These are phyloP conservation scores for Amaurobius ferox DNA, from an alignment of 2,888 invertebrate species.

Conservation along the genomic window DNA sequence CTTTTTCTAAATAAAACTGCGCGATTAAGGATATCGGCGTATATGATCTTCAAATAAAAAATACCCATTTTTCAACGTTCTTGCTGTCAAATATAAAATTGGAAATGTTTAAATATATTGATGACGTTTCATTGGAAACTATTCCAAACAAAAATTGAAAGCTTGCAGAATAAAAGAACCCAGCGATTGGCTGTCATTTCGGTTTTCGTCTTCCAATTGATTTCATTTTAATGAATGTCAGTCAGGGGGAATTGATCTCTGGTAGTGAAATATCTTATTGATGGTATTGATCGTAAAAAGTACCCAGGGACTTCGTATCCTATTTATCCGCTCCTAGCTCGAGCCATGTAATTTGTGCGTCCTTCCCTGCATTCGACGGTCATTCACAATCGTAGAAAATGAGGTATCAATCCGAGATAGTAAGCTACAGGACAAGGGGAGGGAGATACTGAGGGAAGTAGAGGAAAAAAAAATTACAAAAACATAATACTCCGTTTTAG, in stretches of 20 bases:
- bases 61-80: background rate
- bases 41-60: background rate
- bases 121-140: constrained; percentile 4
- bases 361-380: constrained; percentile 27
- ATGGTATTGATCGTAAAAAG: constrained; percentile 10
- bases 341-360: constrained; percentile 44
- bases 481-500: constrained; percentile 32
- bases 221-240: constrained; percentile 26
- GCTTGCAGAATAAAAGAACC: background rate
- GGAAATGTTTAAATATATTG: background rate
- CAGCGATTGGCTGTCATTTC: background rate
- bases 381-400: constrained; percentile 68
- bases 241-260: constrained; percentile 8
- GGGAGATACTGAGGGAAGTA: constrained; percentile 18
- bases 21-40: too few relatives aligned
- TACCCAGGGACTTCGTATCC: constrained; percentile 5
- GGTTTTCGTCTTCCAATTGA: constrained; percentile 6
- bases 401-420: constrained; percentile 52
- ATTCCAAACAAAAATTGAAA: constrained; percentile 2
- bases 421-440: constrained; percentile 26
- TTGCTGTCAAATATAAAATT: background rate
- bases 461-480: constrained; percentile 33
- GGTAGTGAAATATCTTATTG: constrained; percentile 15
- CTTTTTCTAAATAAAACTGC: too few relatives aligned
- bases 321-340: constrained; percentile 26